Evolutionary conservation across 2,888 invertebrate genomes (phyloP).

Genomic region (Pimpla rufipes): DNA sequence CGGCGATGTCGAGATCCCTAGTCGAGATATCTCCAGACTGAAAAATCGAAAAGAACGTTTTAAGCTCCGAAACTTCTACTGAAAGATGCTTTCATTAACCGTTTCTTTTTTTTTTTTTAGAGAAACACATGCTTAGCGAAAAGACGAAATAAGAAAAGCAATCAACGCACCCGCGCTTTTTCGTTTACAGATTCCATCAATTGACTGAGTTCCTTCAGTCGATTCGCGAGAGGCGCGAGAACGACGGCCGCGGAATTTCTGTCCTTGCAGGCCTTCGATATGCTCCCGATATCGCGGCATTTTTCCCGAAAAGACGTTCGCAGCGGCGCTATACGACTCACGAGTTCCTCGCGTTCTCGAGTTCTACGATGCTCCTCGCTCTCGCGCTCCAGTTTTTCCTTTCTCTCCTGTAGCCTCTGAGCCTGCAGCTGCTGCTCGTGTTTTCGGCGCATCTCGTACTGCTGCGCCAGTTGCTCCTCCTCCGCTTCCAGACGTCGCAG

Average conservation of each 20-base stretch:
- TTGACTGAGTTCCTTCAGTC: conserved; percentile 82
- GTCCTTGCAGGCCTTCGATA: conserved; percentile 77
- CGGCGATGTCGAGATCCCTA: conserved; percentile 78
- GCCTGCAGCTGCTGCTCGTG: conserved; percentile 81
- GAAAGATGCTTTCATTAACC: conserved; percentile 15
- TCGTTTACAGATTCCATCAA: conserved; percentile 79
- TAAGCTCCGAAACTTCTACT: conserved; percentile 45
- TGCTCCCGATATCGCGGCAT: conserved; percentile 74
- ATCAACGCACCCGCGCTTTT: conserved; percentile 76
- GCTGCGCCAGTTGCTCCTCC: conserved; percentile 86
- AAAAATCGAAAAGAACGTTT: conserved; percentile 39
- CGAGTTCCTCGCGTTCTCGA: conserved; percentile 85
- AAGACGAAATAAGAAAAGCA: not conserved
- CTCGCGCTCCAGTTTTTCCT: conserved; percentile 76
- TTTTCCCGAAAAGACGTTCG: conserved; percentile 73
- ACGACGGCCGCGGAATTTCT: conserved; percentile 73
- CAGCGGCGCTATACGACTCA: conserved; percentile 82
- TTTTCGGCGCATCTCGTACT: conserved; percentile 86
- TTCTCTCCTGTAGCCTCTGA: conserved; percentile 75
- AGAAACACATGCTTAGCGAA: not conserved
- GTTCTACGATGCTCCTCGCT: conserved; percentile 83
- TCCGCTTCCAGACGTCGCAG: conserved; percentile 87
- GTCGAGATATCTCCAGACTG: conserved; percentile 79
- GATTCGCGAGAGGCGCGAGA: conserved; percentile 73
- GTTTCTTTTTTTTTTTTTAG: not conserved